Base-by-base conservation (phyloP, 2,888 invertebrate genomes). In the Helobdella robusta region DNA sequence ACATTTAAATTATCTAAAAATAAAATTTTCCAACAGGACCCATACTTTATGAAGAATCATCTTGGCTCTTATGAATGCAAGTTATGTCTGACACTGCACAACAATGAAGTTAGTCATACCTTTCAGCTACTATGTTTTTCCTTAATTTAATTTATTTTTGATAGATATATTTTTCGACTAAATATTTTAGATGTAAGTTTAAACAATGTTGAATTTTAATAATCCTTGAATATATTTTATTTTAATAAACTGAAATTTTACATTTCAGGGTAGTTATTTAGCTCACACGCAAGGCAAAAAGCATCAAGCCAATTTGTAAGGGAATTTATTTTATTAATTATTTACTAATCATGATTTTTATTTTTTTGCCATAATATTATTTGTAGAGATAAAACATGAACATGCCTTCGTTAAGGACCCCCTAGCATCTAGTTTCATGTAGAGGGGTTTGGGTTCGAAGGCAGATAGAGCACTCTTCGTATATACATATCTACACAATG, bases 21-120 rank as follows among this genome's bases (percentile, higher is more conserved):
- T n/a, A n/a, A n/a, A n/a, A n/a, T n/a, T n/a, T n/a, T n/a, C n/a
- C n/a, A n/a, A n/a, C 73, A 79, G 81, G 98, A 98, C 85, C 98
- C 98, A 0, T 98, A 99, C 85, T 98, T 98, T 84, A 99, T 99
- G 98, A 94, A 95, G 85, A 99, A 98, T 83, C 98, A 98, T 82
- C 84, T 95, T 73, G 94, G 80, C 0, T 93, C 97, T 0, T 99
- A 98, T 80, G 98, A 98, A 81, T 98, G 98, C 80, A 99, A 99
- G 82, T 82, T 99, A 3, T 98, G 98, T 83, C 81, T 99, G 62
- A 99, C 98, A 0, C 83, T 98, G 23, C 98, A 98, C 80, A 99
- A 98, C 79, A 99, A 98, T 81, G 98, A 80, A 73, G 75, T 75
- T 71, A 67, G 72, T 62, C 18, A 25, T n/a, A 6, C 11, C 11